Conservation (phyloP, 2,888 invertebrate species). For the Hofmannophila pseudospretella region DNA sequence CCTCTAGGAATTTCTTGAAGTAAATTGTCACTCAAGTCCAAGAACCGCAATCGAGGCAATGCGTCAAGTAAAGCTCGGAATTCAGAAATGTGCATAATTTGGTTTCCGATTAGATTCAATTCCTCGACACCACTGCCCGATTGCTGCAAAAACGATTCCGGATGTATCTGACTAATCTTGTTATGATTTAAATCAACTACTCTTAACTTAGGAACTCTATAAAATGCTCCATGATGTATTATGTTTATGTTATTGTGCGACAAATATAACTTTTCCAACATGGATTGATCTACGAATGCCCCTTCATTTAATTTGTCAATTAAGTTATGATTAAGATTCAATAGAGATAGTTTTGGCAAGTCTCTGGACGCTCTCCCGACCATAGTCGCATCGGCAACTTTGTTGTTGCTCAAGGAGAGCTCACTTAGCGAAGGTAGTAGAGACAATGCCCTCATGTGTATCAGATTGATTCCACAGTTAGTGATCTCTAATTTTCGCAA, state of each 20-base stretch:
- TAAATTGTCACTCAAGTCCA: constrained; percentile 88
- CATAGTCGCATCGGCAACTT: constrained; percentile 87
- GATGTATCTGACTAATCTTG: constrained; percentile 85
- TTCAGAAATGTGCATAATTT: constrained; percentile 86
- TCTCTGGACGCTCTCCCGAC: constrained; percentile 88
- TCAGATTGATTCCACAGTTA: constrained; percentile 84
- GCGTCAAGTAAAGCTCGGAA: constrained; percentile 86
- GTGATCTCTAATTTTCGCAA: constrained; percentile 86
- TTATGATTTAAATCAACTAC: constrained; percentile 88
- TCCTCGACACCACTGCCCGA: constrained; percentile 87
- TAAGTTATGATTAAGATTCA: constrained; percentile 84
- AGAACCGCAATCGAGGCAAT: constrained; percentile 84
- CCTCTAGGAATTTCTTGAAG: constrained; percentile 88
- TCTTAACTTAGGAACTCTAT: constrained; percentile 85
- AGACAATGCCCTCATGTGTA: constrained; percentile 87
- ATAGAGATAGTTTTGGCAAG: constrained; percentile 82
- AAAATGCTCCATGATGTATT: constrained; percentile 88
- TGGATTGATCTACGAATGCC: constrained; percentile 87
- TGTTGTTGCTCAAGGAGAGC: constrained; percentile 84
- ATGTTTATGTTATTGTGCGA: constrained; percentile 86
- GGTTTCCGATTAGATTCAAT: constrained; percentile 85
- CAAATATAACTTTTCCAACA: constrained; percentile 81
- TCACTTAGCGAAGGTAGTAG: constrained; percentile 84
- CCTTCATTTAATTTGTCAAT: constrained; percentile 86
- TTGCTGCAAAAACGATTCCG: constrained; percentile 87